These are phyloP conservation scores for Theocolax elegans DNA, from an alignment of 1,140 invertebrate species.

Conservation along the genomic window DNA sequence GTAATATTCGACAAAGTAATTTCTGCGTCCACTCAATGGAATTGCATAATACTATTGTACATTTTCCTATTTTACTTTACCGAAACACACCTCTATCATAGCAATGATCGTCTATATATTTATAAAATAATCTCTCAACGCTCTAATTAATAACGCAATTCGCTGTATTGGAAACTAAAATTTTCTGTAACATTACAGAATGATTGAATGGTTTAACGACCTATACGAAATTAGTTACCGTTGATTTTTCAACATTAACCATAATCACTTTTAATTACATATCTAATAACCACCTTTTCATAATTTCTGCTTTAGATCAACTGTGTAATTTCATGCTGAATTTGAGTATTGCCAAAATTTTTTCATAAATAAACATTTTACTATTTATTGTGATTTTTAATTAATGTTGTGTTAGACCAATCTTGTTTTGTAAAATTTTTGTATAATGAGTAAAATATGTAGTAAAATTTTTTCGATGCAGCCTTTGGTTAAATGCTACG, in stretches of 20 bases:
- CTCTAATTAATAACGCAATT: not conserved
- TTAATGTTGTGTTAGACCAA: no score
- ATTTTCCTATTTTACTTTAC: no score
- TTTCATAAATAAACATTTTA: not conserved
- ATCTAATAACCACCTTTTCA: not conserved
- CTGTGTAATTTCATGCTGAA: conserved; percentile 1
- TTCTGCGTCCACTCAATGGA: not conserved
- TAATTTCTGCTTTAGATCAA: not conserved
- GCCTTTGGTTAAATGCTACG: conserved; percentile 52
- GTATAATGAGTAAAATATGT: conserved; percentile 2
- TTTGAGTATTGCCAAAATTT: not conserved
- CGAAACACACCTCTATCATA: no score
- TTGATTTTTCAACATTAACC: not conserved
- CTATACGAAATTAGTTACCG: no score
- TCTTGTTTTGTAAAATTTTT: no score
- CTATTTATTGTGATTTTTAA: no score
- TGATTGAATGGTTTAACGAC: not conserved
- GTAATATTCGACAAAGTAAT: not conserved
- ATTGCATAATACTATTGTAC: not conserved
- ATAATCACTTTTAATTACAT: not conserved
- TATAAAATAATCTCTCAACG: conserved; percentile 1
- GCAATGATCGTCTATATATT: not conserved
- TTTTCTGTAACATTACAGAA: not conserved
- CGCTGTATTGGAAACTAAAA: not conserved
- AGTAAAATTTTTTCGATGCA: conserved; percentile 43